A percentile compares a stretch with the other conserved stretches of the same genome.
phyloP scores from a whole-genome alignment of 2,888 invertebrate genomes.

The Drosophila mulleri region DNA sequence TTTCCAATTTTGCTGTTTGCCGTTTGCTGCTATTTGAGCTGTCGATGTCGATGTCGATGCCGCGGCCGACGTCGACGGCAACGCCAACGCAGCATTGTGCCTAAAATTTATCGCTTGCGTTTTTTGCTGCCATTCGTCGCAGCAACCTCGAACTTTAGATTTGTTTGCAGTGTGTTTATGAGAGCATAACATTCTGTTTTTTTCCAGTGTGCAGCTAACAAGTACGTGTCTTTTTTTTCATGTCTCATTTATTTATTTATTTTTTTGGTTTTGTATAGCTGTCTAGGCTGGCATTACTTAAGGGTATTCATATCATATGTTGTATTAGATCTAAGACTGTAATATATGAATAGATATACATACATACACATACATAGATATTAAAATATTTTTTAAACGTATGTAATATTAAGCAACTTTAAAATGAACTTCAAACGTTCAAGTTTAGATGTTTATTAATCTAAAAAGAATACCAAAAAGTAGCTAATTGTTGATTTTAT shows the following conservation, averaged over 20 bases:
- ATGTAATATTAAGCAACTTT: too few relatives aligned
- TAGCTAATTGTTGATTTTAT: too few relatives aligned
- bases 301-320: slow-evolving; percentile 21
- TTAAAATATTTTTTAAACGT: too few relatives aligned
- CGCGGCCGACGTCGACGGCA: slow-evolving; percentile 13
- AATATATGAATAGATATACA: neutral
- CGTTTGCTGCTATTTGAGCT: slow-evolving; percentile 69
- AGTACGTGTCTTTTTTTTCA: slow-evolving; percentile 54
- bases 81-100: slow-evolving; percentile 58
- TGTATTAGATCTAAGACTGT: slow-evolving; percentile 5
- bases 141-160: slow-evolving; percentile 80
- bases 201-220: slow-evolving; percentile 39
- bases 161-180: slow-evolving; percentile 79
- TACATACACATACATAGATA: too few relatives aligned
- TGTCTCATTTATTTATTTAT: slow-evolving; percentile 32
- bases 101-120: slow-evolving; percentile 72
- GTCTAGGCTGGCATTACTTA: slow-evolving; percentile 12
- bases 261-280: neutral
- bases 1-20: slow-evolving; percentile 73
- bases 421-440: too few relatives aligned
- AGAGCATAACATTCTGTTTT: slow-evolving; percentile 78
- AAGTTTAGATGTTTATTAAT: too few relatives aligned
- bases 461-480: too few relatives aligned
- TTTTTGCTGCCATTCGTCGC: slow-evolving; percentile 68
- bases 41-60: slow-evolving; percentile 43